These are phyloP conservation scores for Festucalex cinctus DNA, from an alignment of 2,113 vertebrate species.

Conservation along the genomic window DNA sequence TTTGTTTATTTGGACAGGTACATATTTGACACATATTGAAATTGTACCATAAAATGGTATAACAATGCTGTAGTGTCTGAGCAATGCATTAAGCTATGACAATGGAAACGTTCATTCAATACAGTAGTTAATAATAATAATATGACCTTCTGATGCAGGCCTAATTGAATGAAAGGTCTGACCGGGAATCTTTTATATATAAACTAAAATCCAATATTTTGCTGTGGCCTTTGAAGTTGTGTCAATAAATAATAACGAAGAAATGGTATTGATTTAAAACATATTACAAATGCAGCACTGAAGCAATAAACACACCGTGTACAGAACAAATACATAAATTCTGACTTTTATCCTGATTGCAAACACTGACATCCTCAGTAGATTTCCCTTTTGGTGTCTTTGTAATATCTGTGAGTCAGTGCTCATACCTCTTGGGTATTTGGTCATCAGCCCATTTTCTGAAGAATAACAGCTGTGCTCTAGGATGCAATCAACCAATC, in stretches of 20 bases:
- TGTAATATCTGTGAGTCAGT: conserved; percentile 39
- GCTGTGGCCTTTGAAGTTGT: conserved; percentile 3
- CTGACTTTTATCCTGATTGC: conserved; percentile 20
- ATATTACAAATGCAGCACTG: background rate
- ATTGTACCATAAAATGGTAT: background rate
- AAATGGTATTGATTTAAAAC: background rate
- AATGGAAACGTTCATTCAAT: background rate
- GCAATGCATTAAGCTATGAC: background rate
- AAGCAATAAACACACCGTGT: background rate
- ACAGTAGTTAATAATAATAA: background rate
- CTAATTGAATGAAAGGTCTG: background rate
- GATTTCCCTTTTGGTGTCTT: conserved; percentile 21
- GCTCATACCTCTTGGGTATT: conserved; percentile 17
- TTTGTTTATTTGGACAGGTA: no score
- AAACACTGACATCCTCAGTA: conserved; percentile 18
- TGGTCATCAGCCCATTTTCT: conserved; percentile 46
- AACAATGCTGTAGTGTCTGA: background rate
- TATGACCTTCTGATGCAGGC: background rate
- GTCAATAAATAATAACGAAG: background rate
- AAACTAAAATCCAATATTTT: background rate
- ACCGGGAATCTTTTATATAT: background rate
- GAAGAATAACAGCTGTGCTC: conserved; percentile 37
- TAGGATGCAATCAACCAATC: conserved; percentile 46
- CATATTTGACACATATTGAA: background rate
- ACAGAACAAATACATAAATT: conserved; percentile 1